phyloP scores from a whole-genome alignment of 1,140 invertebrate genomes.

The Hypsibius dujardini region DNA sequence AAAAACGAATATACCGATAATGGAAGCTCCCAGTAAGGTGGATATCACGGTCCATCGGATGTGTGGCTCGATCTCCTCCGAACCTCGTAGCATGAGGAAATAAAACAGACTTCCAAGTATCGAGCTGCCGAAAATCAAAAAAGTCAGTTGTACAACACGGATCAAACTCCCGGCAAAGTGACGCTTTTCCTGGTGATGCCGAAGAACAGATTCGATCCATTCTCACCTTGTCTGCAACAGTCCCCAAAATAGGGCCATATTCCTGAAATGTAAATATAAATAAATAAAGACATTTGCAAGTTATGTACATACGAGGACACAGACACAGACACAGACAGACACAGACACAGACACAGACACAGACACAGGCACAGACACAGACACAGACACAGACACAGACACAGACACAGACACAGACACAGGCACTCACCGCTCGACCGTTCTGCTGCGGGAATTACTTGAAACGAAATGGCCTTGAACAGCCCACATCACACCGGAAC shows the following conservation, averaged over 20 bases:
- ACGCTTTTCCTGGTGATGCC: neutral
- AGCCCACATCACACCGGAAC: neutral
- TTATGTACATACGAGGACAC: no score
- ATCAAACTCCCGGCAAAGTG: neutral
- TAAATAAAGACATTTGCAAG: no score
- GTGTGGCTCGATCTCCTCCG: neutral
- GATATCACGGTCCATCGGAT: neutral
- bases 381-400: no score
- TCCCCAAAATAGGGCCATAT: neutral
- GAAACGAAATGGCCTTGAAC: neutral
- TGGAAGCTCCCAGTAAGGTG: neutral
- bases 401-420: no score
- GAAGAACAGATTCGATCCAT: neutral
- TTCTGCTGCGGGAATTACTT: neutral
- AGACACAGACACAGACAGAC: no score
- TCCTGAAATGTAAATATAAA: neutral
- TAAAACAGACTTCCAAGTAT: neutral
- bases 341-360: no score
- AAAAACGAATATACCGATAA: neutral
- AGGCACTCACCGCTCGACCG: neutral
- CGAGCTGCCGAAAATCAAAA: neutral
- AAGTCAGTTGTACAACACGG: neutral
- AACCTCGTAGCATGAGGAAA: conserved; percentile 12
- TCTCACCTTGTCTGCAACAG: neutral
- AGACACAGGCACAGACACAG: no score